These are phyloP conservation scores for Hipparchia semele DNA, from an alignment of 2,888 invertebrate species.

Conservation along the genomic window DNA sequence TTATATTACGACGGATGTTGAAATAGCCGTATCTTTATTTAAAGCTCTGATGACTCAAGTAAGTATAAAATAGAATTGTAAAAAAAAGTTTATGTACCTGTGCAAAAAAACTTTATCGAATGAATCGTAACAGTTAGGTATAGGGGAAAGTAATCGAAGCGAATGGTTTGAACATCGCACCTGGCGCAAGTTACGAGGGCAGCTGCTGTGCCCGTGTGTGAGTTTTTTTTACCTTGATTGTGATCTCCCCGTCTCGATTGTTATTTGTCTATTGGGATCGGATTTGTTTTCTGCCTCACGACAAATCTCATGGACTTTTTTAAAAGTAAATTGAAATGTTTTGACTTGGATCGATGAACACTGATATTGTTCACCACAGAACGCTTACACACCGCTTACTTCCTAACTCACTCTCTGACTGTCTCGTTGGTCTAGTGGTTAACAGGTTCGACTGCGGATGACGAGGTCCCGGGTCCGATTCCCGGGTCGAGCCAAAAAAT, in stretches of 20 bases:
- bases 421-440: no score
- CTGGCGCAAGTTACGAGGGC: constrained; percentile 32
- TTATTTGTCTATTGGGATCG: constrained; percentile 19
- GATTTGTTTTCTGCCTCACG: constrained; percentile 1
- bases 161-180: constrained; percentile 29
- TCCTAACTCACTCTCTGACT: no score
- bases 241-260: constrained; percentile 23
- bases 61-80: no score
- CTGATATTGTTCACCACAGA: neutral
- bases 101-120: constrained; percentile 1
- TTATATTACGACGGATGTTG: no score
- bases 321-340: constrained; percentile 3
- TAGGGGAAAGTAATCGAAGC: constrained; percentile 24
- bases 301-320: constrained; percentile 1
- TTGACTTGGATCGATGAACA: neutral
- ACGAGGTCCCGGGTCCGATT: no score
- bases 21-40: no score
- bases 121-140: constrained; percentile 15
- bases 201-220: constrained; percentile 20
- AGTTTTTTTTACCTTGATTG: constrained; percentile 20
- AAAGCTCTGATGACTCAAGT: no score
- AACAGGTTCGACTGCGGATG: no score
- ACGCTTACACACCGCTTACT: neutral
- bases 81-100: neutral
- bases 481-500: neutral